Evolutionary conservation across 92 coral and sea anemone genomes (phyloP).

Genomic region (Galaxea fascicularis): DNA sequence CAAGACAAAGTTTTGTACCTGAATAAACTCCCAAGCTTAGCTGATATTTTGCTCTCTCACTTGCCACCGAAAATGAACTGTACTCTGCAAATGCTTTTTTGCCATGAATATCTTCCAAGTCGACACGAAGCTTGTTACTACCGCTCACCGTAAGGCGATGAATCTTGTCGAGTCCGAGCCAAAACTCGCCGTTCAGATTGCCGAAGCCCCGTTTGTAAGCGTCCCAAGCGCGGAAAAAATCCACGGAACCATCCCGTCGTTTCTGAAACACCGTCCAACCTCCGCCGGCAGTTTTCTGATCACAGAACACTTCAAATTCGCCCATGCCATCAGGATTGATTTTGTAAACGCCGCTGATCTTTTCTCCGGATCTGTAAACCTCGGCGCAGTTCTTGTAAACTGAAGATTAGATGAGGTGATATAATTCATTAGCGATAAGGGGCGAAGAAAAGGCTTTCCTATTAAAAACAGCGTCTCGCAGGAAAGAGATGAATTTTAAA

Average conservation of each 20-base stretch:
- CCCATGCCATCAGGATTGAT: slow-evolving; percentile 64
- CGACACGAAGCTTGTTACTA: slow-evolving; percentile 30
- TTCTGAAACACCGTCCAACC: slow-evolving; percentile 66
- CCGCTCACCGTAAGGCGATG: slow-evolving; percentile 45
- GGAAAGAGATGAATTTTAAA: neutral
- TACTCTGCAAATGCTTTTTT: slow-evolving; percentile 31
- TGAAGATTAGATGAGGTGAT: too few species aligned
- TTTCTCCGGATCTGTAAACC: slow-evolving; percentile 26
- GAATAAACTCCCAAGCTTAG: slow-evolving; percentile 39
- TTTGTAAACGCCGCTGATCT: slow-evolving; percentile 61
- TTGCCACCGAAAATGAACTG: slow-evolving; percentile 33
- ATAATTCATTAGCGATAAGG: neutral
- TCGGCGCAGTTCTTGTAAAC: slow-evolving; percentile 37
- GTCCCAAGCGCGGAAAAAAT: slow-evolving; percentile 56
- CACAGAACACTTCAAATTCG: slow-evolving; percentile 58
- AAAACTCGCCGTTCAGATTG: slow-evolving; percentile 56
- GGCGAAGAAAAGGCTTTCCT: neutral
- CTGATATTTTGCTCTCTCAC: slow-evolving; percentile 30
- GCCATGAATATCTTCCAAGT: slow-evolving; percentile 25
- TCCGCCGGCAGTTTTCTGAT: slow-evolving; percentile 52
- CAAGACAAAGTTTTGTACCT: too few species aligned
- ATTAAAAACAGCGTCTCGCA: too few species aligned
- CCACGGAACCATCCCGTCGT: slow-evolving; percentile 38
- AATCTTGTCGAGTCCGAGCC: slow-evolving; percentile 61
- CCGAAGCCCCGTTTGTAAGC: slow-evolving; percentile 53